Base-by-base conservation (phyloP, 2,888 invertebrate species). In the Drosophila quasianomalipes region DNA sequence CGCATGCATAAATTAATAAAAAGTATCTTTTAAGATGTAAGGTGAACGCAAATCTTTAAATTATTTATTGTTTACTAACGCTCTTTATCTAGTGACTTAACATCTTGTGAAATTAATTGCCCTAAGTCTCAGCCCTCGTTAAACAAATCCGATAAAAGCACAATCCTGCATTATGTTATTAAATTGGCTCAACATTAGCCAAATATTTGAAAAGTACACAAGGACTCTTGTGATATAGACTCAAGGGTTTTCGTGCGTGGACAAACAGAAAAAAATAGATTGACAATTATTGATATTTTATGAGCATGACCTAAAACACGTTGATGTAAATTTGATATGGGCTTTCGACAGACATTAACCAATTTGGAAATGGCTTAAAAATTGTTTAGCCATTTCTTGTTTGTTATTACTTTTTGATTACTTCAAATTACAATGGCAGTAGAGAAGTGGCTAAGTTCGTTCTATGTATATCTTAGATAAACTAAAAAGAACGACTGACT, bases 251-350 rank as follows among this genome's bases (percentile, higher is more conserved):
- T 44, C 51, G 10, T 61, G 55, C 35, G 39, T 53, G 63, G 33
- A 69, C 55, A 58, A 60, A 65, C 54, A 65, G 66, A 51, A 22
- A 61, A 55, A 59, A 79, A 58, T 74, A 75, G 79, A 76, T 79
- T 82, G 88, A 85, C 90, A 87, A 79, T 85, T 82, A 88, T 85
- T 90, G 85, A 74, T 85, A 76, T 87, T 87, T 76, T 77, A 89
- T 86, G 75, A 70, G 70, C 47, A 57, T 64, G 31, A 54, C 64
- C 60, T 44, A 53, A 47, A 63, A 65, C 52, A 66, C 59, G 51
- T 55, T 79, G 41, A 76, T 82, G 67, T 59, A 58, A 31, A 70
- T 76, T 85, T 85, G 64, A 85, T 78, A 57, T 57, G 71, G 65
- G 53, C 47, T 51, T 44, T 53, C 9, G 30, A 4, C 47, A 64